phyloP scores from a whole-genome alignment of 2,113 vertebrate genomes.

The Ammospiza nelsoni region DNA sequence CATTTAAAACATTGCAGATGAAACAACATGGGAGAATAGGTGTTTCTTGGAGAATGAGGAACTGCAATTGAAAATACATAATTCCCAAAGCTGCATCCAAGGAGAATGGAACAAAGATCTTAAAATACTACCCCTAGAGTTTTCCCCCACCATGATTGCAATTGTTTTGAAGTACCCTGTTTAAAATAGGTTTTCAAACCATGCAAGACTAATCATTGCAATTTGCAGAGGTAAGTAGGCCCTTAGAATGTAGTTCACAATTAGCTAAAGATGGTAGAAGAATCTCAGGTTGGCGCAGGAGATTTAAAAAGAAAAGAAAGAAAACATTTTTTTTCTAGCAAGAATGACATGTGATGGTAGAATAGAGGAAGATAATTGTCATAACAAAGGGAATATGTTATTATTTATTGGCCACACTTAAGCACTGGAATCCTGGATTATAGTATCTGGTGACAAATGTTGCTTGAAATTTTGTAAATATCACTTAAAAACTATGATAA shows the following conservation, averaged over 20 bases:
- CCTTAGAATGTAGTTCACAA: conserved; percentile 51
- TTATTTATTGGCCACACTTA: conserved; percentile 73
- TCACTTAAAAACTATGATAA: conserved; percentile 40
- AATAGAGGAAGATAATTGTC: conserved; percentile 66
- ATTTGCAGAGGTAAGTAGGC: conserved; percentile 44
- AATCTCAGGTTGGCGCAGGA: conserved; percentile 30
- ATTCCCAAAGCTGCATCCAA: not conserved
- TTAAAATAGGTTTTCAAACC: conserved; percentile 55
- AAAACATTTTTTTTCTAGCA: conserved; percentile 29
- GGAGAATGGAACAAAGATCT: not conserved
- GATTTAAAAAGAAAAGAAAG: not conserved
- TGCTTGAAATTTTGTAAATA: conserved; percentile 61
- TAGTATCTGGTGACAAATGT: conserved; percentile 67
- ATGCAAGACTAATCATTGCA: conserved; percentile 40
- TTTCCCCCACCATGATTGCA: not conserved
- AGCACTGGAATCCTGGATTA: conserved; percentile 63
- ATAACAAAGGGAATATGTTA: conserved; percentile 72
- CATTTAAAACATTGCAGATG: not conserved
- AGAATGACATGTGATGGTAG: conserved; percentile 71
- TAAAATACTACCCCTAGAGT: conserved; percentile 11
- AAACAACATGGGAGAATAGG: not conserved
- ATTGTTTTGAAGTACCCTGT: conserved; percentile 20
- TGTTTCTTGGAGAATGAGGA: not conserved
- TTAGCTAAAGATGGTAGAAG: conserved; percentile 48
- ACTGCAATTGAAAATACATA: not conserved